A percentile compares a stretch with the other conserved stretches of the same genome.
These are phyloP conservation scores for Zygaena filipendulae DNA, from an alignment of 2,888 invertebrate species.

Conservation along the genomic window DNA sequence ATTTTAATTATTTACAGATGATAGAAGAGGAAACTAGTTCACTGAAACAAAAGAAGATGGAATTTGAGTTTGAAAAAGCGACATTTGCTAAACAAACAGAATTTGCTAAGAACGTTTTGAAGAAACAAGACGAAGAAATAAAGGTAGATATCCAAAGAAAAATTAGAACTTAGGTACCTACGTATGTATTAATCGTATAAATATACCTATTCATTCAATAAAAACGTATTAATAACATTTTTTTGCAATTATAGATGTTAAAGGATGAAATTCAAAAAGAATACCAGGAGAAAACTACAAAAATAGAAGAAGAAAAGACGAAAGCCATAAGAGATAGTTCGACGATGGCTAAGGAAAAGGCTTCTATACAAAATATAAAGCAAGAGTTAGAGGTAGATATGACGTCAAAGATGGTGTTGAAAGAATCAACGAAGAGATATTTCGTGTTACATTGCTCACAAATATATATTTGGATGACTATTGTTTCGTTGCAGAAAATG, in stretches of 20 bases:
- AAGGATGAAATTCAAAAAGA: slow-evolving; percentile 54
- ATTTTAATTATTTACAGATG: slow-evolving; percentile 31
- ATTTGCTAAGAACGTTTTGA: slow-evolving; percentile 63
- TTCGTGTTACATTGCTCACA: too few species aligned
- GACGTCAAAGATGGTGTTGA: too few species aligned
- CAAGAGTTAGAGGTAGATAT: slow-evolving; percentile 46
- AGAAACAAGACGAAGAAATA: slow-evolving; percentile 70
- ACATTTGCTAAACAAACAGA: slow-evolving; percentile 71
- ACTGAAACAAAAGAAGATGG: slow-evolving; percentile 70
- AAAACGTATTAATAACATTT: not conserved
- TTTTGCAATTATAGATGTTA: slow-evolving; percentile 28
- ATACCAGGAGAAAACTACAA: slow-evolving; percentile 44
- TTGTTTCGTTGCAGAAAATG: slow-evolving; percentile 38
- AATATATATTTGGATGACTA: too few species aligned
- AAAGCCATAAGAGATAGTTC: slow-evolving; percentile 41
- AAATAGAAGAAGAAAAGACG: slow-evolving; percentile 46
- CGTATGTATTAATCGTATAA: not conserved
- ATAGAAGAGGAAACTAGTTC: slow-evolving; percentile 50
- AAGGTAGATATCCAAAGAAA: slow-evolving; percentile 40
- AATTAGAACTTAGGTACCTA: not conserved
- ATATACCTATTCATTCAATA: slow-evolving; percentile 1
- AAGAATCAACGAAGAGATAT: too few species aligned
- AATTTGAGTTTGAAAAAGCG: slow-evolving; percentile 70
- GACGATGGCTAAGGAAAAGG: slow-evolving; percentile 42
- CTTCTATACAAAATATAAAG: slow-evolving; percentile 40